Conservation (phyloP, 2,797 vertebrate species). For the Acipenser ruthenus region DNA sequence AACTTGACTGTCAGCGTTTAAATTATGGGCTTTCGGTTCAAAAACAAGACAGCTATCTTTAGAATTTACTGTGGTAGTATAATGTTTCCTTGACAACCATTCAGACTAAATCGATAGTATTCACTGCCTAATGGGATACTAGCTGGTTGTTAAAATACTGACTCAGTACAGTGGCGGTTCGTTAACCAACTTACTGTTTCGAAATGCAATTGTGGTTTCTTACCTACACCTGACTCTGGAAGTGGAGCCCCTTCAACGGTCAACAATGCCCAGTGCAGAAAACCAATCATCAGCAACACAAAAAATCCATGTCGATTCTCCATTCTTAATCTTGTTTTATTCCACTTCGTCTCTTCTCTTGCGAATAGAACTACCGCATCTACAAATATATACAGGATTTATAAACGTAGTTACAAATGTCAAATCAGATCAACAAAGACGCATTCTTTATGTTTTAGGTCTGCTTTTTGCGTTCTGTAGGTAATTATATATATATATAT, state of each 20-base stretch:
- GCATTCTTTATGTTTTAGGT: slow-evolving; percentile 25
- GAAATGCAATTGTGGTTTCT: slow-evolving; percentile 18
- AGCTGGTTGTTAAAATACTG: too few species aligned
- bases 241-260: slow-evolving; percentile 51
- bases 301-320: slow-evolving; percentile 47
- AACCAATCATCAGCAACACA: slow-evolving; percentile 47
- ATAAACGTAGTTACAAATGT: slow-evolving; percentile 8
- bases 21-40: too few species aligned
- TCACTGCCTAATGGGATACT: too few species aligned
- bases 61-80: neutral
- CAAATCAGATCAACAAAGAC: slow-evolving; percentile 19
- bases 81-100: slow-evolving; percentile 4
- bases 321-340: slow-evolving; percentile 41
- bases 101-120: neutral
- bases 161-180: too few species aligned
- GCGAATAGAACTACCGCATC: too few species aligned
- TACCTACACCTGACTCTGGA: slow-evolving; percentile 48
- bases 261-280: slow-evolving; percentile 41
- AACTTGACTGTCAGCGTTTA: too few species aligned
- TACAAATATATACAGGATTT: neutral
- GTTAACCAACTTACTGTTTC: too few species aligned
- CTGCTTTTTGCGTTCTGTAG: slow-evolving; percentile 28
- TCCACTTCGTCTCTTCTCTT: too few species aligned
- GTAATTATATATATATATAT: too few species aligned
- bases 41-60: neutral